Evolutionary conservation across 2,113 vertebrate genomes (phyloP), one percentile per base, ranked within the genome.

Genomic region (Triplophysa tibetana): DNA sequence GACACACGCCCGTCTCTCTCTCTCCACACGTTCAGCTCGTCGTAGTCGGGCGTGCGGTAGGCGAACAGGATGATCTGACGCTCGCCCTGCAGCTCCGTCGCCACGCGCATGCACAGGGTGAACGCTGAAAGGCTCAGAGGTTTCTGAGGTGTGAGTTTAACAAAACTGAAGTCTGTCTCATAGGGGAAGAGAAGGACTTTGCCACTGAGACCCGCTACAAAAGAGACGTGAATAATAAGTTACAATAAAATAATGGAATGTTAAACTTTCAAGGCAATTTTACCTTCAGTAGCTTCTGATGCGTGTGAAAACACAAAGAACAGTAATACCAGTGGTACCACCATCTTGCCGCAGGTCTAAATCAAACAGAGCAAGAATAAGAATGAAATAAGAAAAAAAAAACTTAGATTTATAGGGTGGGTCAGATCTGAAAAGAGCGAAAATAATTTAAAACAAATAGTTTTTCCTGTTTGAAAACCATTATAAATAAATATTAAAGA

Each of bases 1-100:
- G 92, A 87, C 21, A 93, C 8, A 1, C 87, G 88, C 0, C 92
- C 93, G 0, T 92, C 91, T 56, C 81, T 91, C 83, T 94, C 93
- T 0, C 91, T 89, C 92, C 93, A 93, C 85, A 95, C 84, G 65
- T 93, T 93, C 45, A 94, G 91, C 75, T 93, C 93, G 21, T 94
- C 93, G 1, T 90, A 91, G 83, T 90, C 87, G 1, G 88, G 74
- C 0, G 93, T 93, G 79, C 91, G 90, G 85, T 95, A 95, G 48
- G 93, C 92, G 24, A 95, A 95, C 75, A 94, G 88, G 85, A 93
- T 94, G 84, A 92, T 84, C 88, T 93, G 88, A 0, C 91, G 87
- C 4, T 93, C 90, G 2, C 87, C 91, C 2, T 90, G 87, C 52
- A 92, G 88, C 83, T 94, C 92, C 0, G 92, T 91, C 83, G 91